A percentile compares a stretch with the other conserved stretches of the same genome.
Conservation (phyloP, 2,113 vertebrate species). For the Microcebus griseorufus region DNA sequence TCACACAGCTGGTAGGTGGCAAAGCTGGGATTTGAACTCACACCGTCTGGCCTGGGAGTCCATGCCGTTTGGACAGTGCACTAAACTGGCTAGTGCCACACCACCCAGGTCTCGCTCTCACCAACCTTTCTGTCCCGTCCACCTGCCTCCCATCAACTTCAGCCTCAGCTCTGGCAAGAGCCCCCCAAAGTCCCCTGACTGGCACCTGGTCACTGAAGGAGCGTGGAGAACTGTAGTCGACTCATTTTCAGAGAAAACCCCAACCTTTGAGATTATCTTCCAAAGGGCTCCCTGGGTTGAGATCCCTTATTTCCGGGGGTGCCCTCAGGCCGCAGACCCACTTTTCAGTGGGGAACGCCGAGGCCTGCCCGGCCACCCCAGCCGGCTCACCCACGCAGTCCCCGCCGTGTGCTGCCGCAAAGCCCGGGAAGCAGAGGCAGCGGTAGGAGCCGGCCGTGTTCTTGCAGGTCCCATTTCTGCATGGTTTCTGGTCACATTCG, state of each 20-base stretch:
- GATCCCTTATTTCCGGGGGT: neutral
- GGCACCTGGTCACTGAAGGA: fast-evolving
- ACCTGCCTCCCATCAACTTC: neutral
- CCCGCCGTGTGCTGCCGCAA: conserved; percentile 92
- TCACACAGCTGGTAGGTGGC: neutral
- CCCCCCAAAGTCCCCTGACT: no score
- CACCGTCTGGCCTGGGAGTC: neutral
- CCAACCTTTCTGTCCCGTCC: neutral
- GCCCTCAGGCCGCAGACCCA: neutral
- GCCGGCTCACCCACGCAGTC: conserved; percentile 93
- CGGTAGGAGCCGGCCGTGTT: conserved; percentile 96
- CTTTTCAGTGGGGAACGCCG: neutral
- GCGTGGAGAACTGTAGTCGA: neutral
- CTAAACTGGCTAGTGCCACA: no score
- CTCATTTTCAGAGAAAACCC: neutral
- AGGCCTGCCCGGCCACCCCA: neutral
- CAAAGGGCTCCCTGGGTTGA: neutral
- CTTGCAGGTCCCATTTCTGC: conserved; percentile 95
- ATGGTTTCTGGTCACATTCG: conserved; percentile 94
- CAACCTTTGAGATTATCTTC: neutral
- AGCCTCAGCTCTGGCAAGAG: neutral
- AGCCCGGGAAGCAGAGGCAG: conserved; percentile 96
- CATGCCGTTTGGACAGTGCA: neutral
- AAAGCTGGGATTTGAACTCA: neutral
- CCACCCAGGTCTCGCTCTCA: neutral